Conservation (phyloP, 2,888 invertebrate species). For the Creontiades dilutus region DNA sequence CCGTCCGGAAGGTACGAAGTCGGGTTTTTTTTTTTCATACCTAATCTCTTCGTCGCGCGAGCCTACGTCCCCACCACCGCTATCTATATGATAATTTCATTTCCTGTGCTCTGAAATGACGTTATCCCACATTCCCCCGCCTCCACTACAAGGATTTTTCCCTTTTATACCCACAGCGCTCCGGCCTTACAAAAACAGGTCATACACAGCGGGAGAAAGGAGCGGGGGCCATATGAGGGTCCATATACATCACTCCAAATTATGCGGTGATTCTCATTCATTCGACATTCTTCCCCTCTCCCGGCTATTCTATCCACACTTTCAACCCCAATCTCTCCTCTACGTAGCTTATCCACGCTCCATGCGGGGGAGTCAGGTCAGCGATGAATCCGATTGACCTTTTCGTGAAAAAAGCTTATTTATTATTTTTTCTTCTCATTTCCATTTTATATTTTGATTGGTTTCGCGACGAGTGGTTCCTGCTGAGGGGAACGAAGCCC, state of each 20-base stretch:
- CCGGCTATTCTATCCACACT: neutral
- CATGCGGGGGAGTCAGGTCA: neutral
- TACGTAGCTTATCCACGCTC: neutral
- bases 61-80: neutral
- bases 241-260: conserved; percentile 32
- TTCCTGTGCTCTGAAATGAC: neutral
- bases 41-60: neutral
- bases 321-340: neutral
- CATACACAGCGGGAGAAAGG: neutral
- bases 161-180: neutral
- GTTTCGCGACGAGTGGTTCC: neutral
- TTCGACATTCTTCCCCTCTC: neutral
- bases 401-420: neutral
- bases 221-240: neutral
- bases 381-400: conserved; percentile 30
- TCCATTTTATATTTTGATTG: neutral
- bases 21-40: neutral
- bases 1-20: neutral
- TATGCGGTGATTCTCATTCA: conserved; percentile 36
- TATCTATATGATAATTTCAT: conserved; percentile 54
- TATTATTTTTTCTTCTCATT: neutral
- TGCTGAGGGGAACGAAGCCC: too few relatives aligned
- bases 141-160: neutral
- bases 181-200: conserved; percentile 5
- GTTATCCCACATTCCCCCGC: conserved; percentile 5